Evolutionary conservation across 1,140 invertebrate genomes (phyloP).

Genomic region (Penaeus vannamei): DNA sequence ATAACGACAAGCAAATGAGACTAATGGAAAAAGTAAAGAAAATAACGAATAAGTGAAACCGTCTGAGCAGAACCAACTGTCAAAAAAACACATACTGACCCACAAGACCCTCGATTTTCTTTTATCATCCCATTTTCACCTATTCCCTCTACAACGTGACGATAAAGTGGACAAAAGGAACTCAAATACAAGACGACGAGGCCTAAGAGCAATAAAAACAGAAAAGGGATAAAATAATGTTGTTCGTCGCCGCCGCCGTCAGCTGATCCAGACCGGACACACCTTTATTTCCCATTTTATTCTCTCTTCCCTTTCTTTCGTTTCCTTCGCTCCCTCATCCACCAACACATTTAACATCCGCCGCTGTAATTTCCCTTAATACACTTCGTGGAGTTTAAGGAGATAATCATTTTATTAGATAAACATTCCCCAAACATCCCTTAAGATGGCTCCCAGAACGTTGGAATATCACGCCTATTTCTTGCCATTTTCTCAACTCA

Average conservation of each 20-base stretch:
- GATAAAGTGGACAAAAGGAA: too few species aligned
- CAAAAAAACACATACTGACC: too few species aligned
- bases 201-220: background rate
- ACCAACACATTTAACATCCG: background rate
- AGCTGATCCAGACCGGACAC: slow-evolving; percentile 37
- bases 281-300: too few species aligned
- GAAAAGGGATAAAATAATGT: background rate
- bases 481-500: slow-evolving; percentile 65
- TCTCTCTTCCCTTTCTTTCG: background rate
- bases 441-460: slow-evolving; percentile 66
- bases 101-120: too few species aligned
- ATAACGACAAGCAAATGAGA: too few species aligned
- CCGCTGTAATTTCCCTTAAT: background rate
- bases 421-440: slow-evolving; percentile 49
- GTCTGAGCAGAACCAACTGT: too few species aligned
- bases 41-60: too few species aligned
- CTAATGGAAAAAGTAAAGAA: too few species aligned
- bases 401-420: slow-evolving; percentile 32
- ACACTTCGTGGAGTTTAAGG: slow-evolving; percentile 9
- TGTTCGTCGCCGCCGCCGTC: background rate
- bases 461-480: slow-evolving; percentile 46
- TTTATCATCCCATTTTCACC: too few species aligned
- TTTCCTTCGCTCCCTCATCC: background rate
- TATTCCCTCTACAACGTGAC: too few species aligned
- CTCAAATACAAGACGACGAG: too few species aligned